These are phyloP conservation scores for Macaria notata DNA, from an alignment of 2,888 invertebrate species.

Conservation along the genomic window DNA sequence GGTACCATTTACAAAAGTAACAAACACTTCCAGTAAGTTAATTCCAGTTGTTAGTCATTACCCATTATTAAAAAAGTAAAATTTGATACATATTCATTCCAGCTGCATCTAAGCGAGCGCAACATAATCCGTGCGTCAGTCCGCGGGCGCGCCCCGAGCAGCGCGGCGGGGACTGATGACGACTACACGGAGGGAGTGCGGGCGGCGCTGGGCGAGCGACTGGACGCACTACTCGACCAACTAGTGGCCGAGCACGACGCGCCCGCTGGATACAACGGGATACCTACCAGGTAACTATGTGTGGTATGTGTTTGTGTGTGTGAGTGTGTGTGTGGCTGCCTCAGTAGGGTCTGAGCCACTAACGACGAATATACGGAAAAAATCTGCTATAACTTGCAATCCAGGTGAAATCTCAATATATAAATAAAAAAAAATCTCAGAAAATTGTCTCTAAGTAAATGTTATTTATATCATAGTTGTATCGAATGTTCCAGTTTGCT, in stretches of 20 bases:
- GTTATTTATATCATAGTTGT: too few species aligned
- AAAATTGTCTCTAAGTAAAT: too few species aligned
- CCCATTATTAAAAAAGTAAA: too few species aligned
- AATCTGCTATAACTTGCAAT: too few species aligned
- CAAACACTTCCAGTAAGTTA: too few species aligned
- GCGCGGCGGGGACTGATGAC: slow-evolving; percentile 60
- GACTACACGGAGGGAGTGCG: slow-evolving; percentile 85
- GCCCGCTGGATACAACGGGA: slow-evolving; percentile 80
- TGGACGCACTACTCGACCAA: slow-evolving; percentile 86
- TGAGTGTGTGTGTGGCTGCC: too few species aligned
- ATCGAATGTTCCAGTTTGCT: slow-evolving; percentile 69
- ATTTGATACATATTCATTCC: slow-evolving; percentile 9
- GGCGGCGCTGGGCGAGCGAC: slow-evolving; percentile 85
- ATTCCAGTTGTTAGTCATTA: too few species aligned
- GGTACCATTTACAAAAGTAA: too few species aligned
- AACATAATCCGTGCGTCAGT: slow-evolving; percentile 85
- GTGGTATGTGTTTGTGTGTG: neutral
- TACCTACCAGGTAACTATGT: slow-evolving; percentile 74
- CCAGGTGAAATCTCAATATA: too few species aligned
- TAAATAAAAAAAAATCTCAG: too few species aligned
- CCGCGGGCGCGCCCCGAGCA: slow-evolving; percentile 77
- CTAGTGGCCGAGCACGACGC: slow-evolving; percentile 85
- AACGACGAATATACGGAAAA: too few species aligned
- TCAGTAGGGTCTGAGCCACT: too few species aligned
- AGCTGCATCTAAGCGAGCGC: slow-evolving; percentile 88